Base-by-base conservation (phyloP, 2,797 vertebrate genomes). In the Sebastes hubbsi region DNA sequence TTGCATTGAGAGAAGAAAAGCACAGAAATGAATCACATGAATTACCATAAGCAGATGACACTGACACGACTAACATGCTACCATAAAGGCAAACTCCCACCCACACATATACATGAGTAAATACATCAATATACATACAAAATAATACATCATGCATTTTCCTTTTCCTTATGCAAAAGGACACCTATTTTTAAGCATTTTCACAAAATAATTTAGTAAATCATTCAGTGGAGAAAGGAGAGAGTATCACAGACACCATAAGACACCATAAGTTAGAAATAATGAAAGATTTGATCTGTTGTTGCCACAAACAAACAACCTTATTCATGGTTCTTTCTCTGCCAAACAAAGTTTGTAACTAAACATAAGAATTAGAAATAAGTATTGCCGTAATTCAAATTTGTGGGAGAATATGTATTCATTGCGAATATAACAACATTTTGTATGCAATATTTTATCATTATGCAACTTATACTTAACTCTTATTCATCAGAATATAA, bases 21-120 rank as follows among this genome's bases (percentile, higher is more conserved):
- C 58, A 66, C 9, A 36, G 60, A 74, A 66, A 86, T 77, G 58
- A 82, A 77, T 84, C 83, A 74, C 55, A 72, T 12, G 56, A 73
- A 86, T 88, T 72, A 80, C 69, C 25, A 73, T 80, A 73, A 52
- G 72, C 55, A 82, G 77, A 89, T 88, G 70, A 85, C 64, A 83
- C 29, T 73, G 61, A 80, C 78, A 81, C 54, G 46, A 36, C 30
- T 42, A 68, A 76, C 59, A 84, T 80, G 80, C 72, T 70, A 16
- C 52, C 16, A 61, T 74, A 32, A 69, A 66, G 52, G 70, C 52
- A 75, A 29, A 56, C 38, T 69, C 30, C 58, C 72, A 77, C 77
- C 52, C 69, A 80, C 77, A 55, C 54, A 72, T 34, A 29, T 12
- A 68, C 29, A 42, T 24, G 68, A 74, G 32, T 30, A 77, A 63